Evolutionary conservation across 92 coral and sea anemone species (phyloP).

Genomic region (Pocillopora meandrina): DNA sequence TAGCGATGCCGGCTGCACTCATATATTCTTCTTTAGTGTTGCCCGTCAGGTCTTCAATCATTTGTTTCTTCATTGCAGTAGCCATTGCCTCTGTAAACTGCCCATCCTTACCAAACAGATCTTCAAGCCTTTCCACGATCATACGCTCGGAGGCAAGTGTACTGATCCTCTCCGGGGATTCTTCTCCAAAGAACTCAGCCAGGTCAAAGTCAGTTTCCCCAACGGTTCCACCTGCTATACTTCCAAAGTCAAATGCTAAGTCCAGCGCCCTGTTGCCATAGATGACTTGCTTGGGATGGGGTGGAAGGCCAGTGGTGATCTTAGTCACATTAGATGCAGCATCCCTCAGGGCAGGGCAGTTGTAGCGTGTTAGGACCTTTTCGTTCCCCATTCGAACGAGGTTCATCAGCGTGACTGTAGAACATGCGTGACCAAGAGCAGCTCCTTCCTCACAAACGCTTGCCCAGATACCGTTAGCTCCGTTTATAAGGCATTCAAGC

Average conservation of each 20-base stretch:
- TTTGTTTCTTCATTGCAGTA: slow-evolving; percentile 15
- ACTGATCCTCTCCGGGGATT: slow-evolving; percentile 30
- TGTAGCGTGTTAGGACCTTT: slow-evolving; percentile 43
- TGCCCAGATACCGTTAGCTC: slow-evolving; percentile 66
- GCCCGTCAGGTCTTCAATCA: slow-evolving; percentile 33
- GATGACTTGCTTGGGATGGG: slow-evolving; percentile 36
- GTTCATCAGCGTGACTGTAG: slow-evolving; percentile 56
- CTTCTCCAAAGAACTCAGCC: slow-evolving; percentile 54
- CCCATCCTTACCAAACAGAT: slow-evolving; percentile 14
- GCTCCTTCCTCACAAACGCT: slow-evolving; percentile 59
- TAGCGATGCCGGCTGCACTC: slow-evolving; percentile 33
- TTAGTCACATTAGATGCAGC: slow-evolving; percentile 57
- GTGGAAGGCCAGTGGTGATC: slow-evolving; percentile 41
- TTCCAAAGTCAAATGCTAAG: slow-evolving; percentile 34
- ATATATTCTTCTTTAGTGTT: slow-evolving; percentile 49
- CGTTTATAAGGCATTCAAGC: slow-evolving; percentile 55
- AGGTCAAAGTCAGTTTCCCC: slow-evolving; percentile 40
- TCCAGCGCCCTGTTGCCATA: slow-evolving; percentile 53
- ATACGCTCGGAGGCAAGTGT: slow-evolving; percentile 40
- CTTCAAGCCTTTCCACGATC: slow-evolving; percentile 22
- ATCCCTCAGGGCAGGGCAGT: slow-evolving; percentile 57
- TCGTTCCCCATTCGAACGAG: slow-evolving; percentile 55
- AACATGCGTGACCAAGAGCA: slow-evolving; percentile 59
- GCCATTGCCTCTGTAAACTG: slow-evolving; percentile 38
- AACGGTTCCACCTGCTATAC: neutral